Base-by-base conservation (phyloP, 2,113 vertebrate species). In the Ornithorhynchus anatinus region DNA sequence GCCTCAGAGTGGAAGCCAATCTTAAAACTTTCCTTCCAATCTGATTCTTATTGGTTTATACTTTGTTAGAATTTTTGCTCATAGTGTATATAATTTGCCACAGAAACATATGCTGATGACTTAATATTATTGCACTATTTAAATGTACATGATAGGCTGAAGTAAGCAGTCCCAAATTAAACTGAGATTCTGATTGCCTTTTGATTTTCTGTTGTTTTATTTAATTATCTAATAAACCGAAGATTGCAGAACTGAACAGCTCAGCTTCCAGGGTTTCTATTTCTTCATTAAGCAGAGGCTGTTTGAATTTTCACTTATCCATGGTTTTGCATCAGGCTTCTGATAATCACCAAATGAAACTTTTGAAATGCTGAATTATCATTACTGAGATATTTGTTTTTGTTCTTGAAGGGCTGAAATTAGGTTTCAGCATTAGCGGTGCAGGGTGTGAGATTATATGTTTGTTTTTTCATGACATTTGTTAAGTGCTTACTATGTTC, bases 311-410 rank as follows among this genome's bases (percentile, higher is more conserved):
- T 62, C 20, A 57, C 5, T 72, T 65, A 48, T 40, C 32, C 52
- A 65, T 69, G 4, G 72, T 59, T 20, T 20, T 52, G 5, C 5
- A 48, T 62, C 19, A 75, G 5, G 10, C 15, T 39, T 43, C 20
- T 47, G 45, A 19, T 37, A 59, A 72, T 65, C 59, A 42, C 67
- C 33, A 36, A 64, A 64, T 23, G 57, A 27, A 57, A 44, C 40
- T 37, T 59, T 53, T 81, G 31, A 63, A 16, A 64, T 22, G 13
- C 9, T 8, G 35, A 37, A 32, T 7, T 42, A n/a, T 65, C 12
- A n/a, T 50, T 39, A 52, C 12, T 37, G 25, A 42, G 22, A 20
- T 48, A 76, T 17, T 72, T 10, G 43, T 69, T 63, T 79, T 72
- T n/a, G n/a, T n/a, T 3, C 59, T 54, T 44, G 5, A 17, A 10